Base-by-base conservation (phyloP, 1,140 invertebrate genomes). In the Augochlora pura region DNA sequence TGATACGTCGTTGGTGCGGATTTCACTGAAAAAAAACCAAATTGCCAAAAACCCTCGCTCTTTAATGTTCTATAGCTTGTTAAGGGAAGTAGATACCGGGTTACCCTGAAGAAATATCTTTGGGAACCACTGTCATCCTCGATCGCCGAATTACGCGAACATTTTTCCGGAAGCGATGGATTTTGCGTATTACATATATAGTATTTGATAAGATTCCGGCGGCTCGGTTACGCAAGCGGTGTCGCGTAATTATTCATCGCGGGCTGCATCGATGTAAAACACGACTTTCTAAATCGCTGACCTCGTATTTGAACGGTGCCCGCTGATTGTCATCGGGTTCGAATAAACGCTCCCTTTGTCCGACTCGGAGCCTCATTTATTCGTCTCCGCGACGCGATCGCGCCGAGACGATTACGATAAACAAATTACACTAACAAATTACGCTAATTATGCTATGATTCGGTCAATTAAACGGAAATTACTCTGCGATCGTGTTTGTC, bases 101-200 rank as follows among this genome's bases (percentile, higher is more conserved):
- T 18, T 52, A 18, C 1, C 1, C 42, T 5, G 49, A 52, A 52
- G 49, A 52, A 52, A 52, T 52, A 18, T 18, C 4, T 16, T 21
- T 6, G 1, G 49, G 5, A 4, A 52, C 6, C 14, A 18, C 5
- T 18, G 18, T 6, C 2, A 6, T 52, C 21, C 18, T 52, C 49
- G 16, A 12, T 46, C 42, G 42, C 10, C 6, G 16, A 16, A 52
- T 52, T 18, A 5, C 16, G 49, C 54, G n/a, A 8, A 8, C 21
- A 8, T n/a, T n/a, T 21, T 57, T 8, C 54, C 21, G 21, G 6
- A 6, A 57, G 7, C 23, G 0, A 76, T 4, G 18, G 64, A 76
- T 76, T 65, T 65, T 65, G 49, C 65, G 54, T 75, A 72, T 76
- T 77, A n/a, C n/a, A n/a, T n/a, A n/a, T n/a, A 46, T 39, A 49